These are phyloP conservation scores for Callinectes sapidus DNA, from an alignment of 2,888 invertebrate species.

Conservation along the genomic window DNA sequence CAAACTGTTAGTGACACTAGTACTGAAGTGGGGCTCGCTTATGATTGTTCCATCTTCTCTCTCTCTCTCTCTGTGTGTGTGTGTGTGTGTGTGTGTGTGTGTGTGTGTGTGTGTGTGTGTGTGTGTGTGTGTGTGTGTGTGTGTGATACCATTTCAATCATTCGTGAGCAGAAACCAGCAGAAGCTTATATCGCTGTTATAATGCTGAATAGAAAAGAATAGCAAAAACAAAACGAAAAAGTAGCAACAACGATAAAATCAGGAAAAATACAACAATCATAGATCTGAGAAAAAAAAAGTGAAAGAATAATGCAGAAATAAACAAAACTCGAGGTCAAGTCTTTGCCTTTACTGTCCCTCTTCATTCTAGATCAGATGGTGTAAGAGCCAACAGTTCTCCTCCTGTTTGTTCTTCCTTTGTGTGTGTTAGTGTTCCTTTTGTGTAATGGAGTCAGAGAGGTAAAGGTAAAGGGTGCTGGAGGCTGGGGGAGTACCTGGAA, in stretches of 20 bases:
- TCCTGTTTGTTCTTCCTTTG: too few relatives aligned
- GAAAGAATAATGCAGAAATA: not conserved
- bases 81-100: slow-evolving; percentile 14
- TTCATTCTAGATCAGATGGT: too few relatives aligned
- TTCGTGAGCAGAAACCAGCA: not conserved
- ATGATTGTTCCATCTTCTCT: not conserved
- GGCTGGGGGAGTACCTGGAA: not conserved
- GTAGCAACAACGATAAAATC: not conserved
- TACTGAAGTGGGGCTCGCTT: not conserved
- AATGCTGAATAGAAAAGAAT: not conserved
- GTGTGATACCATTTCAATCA: not conserved
- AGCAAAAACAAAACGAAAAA: not conserved
- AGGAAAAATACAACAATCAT: not conserved
- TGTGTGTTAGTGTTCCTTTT: too few relatives aligned
- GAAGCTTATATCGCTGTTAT: too few relatives aligned
- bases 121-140: not conserved
- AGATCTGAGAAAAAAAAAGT: not conserved
- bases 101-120: slow-evolving; percentile 34
- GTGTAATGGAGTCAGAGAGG: not conserved
- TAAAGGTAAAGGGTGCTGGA: not conserved
- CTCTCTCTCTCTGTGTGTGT: not conserved
- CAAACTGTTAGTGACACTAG: slow-evolving; percentile 41
- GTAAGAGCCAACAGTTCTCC: too few relatives aligned
- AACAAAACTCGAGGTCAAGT: not conserved
- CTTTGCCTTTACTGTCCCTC: not conserved